These are phyloP conservation scores for Australoheros scitulus DNA, from an alignment of 2,113 vertebrate species.

Conservation along the genomic window DNA sequence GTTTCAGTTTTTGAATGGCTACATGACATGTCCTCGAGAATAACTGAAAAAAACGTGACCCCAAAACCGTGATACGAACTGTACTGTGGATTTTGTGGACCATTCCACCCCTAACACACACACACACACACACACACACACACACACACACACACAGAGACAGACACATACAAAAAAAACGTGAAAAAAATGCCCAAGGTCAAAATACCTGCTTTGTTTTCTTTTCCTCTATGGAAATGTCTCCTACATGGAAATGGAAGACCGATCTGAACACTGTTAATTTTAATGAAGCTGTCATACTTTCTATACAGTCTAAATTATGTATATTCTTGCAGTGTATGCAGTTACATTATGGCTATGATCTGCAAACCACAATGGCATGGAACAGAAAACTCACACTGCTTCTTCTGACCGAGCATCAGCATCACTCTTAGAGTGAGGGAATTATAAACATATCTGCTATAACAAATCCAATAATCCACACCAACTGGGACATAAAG, in stretches of 20 bases:
- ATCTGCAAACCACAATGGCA: conserved; percentile 45
- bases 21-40: no score
- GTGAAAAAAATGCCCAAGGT: conserved; percentile 38
- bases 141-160: no score
- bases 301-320: conserved; percentile 23
- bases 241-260: conserved; percentile 27
- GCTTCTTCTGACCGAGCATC: conserved; percentile 23
- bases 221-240: conserved; percentile 17
- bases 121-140: no score
- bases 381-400: conserved; percentile 38
- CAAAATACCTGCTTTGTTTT: conserved; percentile 21
- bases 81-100: no score
- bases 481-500: conserved; percentile 52
- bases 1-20: not conserved
- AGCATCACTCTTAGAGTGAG: conserved; percentile 35
- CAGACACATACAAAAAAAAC: no score
- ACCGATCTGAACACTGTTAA: conserved; percentile 31
- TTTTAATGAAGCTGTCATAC: conserved; percentile 43
- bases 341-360: conserved; percentile 56
- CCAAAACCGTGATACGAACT: no score
- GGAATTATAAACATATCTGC: conserved; percentile 49
- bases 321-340: conserved; percentile 10
- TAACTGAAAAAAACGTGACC: no score
- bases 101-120: no score
- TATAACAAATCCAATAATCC: conserved; percentile 60